phyloP scores from a whole-genome alignment of 2,888 invertebrate species.

The Holacanthella duospinosa region DNA sequence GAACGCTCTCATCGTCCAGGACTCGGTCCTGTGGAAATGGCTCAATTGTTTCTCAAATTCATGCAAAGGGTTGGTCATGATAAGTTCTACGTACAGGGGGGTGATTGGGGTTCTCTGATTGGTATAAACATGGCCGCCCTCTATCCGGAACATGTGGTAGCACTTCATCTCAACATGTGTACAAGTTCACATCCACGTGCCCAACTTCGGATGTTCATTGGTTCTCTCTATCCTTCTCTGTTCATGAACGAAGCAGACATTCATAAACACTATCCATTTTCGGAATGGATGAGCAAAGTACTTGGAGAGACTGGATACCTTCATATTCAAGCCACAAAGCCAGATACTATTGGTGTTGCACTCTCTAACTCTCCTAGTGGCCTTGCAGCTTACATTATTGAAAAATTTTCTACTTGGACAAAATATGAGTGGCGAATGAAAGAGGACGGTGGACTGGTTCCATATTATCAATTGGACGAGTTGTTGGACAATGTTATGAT shows the following conservation, averaged over 20 bases:
- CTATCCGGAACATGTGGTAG: slow-evolving; percentile 42
- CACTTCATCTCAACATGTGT: slow-evolving; percentile 58
- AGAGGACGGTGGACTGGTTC: slow-evolving; percentile 54
- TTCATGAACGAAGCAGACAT: slow-evolving; percentile 36
- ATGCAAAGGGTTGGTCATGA: slow-evolving; percentile 44
- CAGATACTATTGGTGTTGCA: slow-evolving; percentile 63
- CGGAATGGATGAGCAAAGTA: slow-evolving; percentile 32
- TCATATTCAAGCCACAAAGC: slow-evolving; percentile 76
- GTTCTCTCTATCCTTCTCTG: slow-evolving; percentile 36
- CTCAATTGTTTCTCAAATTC: slow-evolving; percentile 40
- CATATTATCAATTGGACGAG: slow-evolving; percentile 57
- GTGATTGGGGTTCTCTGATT: slow-evolving; percentile 48
- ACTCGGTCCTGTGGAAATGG: slow-evolving; percentile 33
- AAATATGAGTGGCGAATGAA: slow-evolving; percentile 46
- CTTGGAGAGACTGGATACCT: slow-evolving; percentile 47
- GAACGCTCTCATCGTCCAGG: slow-evolving; percentile 44
- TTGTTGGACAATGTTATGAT: slow-evolving; percentile 49
- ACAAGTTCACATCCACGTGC: slow-evolving; percentile 39
- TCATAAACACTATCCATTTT: slow-evolving; percentile 38
- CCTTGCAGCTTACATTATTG: slow-evolving; percentile 48
- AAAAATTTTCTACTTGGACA: slow-evolving; percentile 51
- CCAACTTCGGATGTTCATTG: slow-evolving; percentile 37
- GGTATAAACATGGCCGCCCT: slow-evolving; percentile 41
- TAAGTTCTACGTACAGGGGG: slow-evolving; percentile 45
- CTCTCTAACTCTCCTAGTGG: slow-evolving; percentile 48